Percentiles rank a stretch among this genome's conserved stretches.
phyloP scores from a whole-genome alignment of 1,140 invertebrate species.

The Drosophila ananassae region DNA sequence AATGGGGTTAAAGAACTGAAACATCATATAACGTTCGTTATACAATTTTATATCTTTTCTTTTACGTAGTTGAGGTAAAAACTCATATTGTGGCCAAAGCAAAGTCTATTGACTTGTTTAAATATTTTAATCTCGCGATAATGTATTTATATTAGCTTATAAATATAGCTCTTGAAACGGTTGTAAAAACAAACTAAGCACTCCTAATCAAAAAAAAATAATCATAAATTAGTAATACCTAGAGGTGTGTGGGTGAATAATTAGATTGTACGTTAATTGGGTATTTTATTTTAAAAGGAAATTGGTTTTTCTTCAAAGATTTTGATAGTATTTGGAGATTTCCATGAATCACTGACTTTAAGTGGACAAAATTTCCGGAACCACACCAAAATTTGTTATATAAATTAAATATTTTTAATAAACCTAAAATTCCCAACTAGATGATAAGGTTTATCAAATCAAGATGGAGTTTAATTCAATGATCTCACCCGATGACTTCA shows the following conservation, averaged over 20 bases:
- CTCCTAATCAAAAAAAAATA: background rate
- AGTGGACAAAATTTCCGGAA: background rate
- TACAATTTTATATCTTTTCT: too few relatives aligned
- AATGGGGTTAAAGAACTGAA: too few relatives aligned
- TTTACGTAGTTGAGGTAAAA: too few relatives aligned
- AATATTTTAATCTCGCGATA: background rate
- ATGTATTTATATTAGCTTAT: background rate
- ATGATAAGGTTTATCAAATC: conserved; percentile 23
- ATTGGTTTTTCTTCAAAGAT: background rate
- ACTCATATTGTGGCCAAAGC: background rate
- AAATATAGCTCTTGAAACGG: background rate
- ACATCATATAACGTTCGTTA: too few relatives aligned
- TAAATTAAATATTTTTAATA: conserved; percentile 2
- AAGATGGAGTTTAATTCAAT: conserved; percentile 1
- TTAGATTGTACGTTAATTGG: background rate
- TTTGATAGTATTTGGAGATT: background rate
- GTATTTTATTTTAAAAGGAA: background rate
- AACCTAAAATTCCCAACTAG: background rate
- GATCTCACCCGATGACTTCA: background rate
- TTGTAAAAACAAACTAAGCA: background rate
- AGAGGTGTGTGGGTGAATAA: background rate
- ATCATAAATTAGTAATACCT: background rate
- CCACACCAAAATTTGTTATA: background rate
- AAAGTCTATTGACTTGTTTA: background rate
- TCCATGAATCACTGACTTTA: background rate